Conservation (phyloP, 2,113 vertebrate species). For the Eonycteris spelaea region DNA sequence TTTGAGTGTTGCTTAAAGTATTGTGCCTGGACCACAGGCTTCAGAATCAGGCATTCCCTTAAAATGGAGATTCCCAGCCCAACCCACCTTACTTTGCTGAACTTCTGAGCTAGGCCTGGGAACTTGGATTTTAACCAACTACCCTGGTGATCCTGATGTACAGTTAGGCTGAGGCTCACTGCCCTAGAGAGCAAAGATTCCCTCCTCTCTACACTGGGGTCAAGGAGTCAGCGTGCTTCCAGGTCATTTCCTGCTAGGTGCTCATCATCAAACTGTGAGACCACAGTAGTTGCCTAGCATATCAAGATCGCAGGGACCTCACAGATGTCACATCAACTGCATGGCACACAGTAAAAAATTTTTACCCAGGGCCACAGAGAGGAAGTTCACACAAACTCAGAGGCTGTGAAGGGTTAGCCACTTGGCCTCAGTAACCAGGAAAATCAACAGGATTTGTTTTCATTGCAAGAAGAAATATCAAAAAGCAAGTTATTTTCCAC, state of each 20-base stretch:
- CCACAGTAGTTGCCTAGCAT: neutral
- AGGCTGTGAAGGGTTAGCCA: neutral
- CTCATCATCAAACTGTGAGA: conserved; percentile 28
- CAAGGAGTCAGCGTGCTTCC: neutral
- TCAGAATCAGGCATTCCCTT: neutral
- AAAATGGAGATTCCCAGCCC: neutral
- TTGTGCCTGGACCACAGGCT: neutral
- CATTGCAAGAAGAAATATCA: conserved; percentile 36
- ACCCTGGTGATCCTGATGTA: neutral
- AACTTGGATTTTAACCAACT: neutral
- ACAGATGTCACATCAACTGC: conserved; percentile 3
- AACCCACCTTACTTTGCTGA: neutral
- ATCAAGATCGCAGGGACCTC: neutral
- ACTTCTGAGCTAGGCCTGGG: neutral
- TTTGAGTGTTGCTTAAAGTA: neutral
- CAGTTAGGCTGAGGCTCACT: neutral
- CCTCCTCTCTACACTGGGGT: neutral
- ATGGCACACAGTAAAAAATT: conserved; percentile 31
- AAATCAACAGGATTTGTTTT: conserved; percentile 51
- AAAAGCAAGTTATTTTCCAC: conserved; percentile 49
- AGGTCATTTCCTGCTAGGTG: neutral
- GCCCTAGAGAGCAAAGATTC: neutral
- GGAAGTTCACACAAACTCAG: conserved; percentile 34
- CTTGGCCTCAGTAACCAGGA: neutral
- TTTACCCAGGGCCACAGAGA: conserved; percentile 43